Percentiles rank a stretch among this genome's conserved stretches.
phyloP scores from a whole-genome alignment of 2,888 invertebrate genomes.

The Zootermopsis nevadensis region DNA sequence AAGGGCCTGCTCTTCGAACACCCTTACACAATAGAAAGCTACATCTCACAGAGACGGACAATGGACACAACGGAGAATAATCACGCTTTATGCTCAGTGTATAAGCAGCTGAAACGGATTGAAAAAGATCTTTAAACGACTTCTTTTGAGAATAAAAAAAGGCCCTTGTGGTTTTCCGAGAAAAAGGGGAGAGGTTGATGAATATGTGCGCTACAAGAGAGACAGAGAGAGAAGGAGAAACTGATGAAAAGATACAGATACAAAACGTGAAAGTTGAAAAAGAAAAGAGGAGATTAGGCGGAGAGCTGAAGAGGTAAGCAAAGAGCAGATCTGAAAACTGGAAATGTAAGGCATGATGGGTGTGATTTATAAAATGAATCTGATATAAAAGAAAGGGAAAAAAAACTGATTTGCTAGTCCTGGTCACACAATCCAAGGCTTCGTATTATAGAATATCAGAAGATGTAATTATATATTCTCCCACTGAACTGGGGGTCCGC shows the following conservation, averaged over 20 bases:
- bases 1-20: background rate
- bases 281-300: background rate
- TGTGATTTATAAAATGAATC: constrained; percentile 38
- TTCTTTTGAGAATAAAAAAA: background rate
- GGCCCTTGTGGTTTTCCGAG: background rate
- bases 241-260: background rate
- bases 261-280: background rate
- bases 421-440: background rate
- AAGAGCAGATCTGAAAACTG: constrained; percentile 11
- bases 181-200: constrained; percentile 3
- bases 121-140: background rate
- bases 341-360: constrained; percentile 31
- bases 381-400: background rate
- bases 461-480: background rate
- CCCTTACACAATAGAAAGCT: background rate
- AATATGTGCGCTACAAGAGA: constrained; percentile 1
- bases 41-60: background rate
- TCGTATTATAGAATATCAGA: background rate
- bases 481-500: no score
- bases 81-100: background rate
- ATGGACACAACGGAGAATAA: background rate
- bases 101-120: background rate
- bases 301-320: background rate
- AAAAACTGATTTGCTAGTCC: constrained; percentile 22
- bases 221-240: background rate